Evolutionary conservation across 2,888 invertebrate species (phyloP).

Genomic region (Eubasilissa splendida): DNA sequence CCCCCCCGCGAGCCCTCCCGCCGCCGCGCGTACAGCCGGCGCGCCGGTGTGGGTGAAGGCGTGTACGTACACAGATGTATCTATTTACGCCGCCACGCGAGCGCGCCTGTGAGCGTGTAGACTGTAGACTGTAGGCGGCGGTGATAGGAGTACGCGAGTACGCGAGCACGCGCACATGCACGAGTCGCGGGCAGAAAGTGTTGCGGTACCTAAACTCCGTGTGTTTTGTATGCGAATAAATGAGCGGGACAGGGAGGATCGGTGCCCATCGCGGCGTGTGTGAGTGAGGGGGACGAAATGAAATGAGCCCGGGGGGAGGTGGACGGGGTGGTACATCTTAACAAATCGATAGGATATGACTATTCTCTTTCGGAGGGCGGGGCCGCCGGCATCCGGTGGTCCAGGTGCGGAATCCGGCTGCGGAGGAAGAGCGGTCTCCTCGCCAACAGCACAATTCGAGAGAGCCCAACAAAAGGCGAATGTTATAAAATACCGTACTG

Average conservation of each 20-base stretch:
- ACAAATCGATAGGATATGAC: conserved; percentile 76
- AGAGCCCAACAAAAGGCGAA: too few species aligned
- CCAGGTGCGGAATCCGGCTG: conserved; percentile 54
- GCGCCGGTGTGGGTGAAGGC: conserved; percentile 28
- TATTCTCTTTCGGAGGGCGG: conserved; percentile 68
- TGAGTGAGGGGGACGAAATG: conserved; percentile 43
- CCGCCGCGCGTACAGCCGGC: conserved; percentile 62
- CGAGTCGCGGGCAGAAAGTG: conserved; percentile 46
- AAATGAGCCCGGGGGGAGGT: conserved; percentile 58
- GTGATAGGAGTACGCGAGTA: conserved; percentile 26
- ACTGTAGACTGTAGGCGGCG: conserved; percentile 24
- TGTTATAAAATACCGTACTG: too few species aligned
- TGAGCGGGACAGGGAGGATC: conserved; percentile 51
- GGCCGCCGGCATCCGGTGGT: conserved; percentile 50
- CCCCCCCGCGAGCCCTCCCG: conserved; percentile 58
- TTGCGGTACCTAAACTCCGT: conserved; percentile 48
- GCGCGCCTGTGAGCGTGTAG: conserved; percentile 37
- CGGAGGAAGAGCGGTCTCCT: too few species aligned
- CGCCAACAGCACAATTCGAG: too few species aligned
- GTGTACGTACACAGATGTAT: conserved; percentile 44
- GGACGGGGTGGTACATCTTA: conserved; percentile 67
- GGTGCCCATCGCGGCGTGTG: conserved; percentile 34
- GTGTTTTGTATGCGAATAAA: conserved; percentile 58
- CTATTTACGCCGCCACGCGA: conserved; percentile 39
- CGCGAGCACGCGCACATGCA: conserved; percentile 43